phyloP scores from a whole-genome alignment of 1,140 invertebrate species.

The Protaetia brevitarsis region DNA sequence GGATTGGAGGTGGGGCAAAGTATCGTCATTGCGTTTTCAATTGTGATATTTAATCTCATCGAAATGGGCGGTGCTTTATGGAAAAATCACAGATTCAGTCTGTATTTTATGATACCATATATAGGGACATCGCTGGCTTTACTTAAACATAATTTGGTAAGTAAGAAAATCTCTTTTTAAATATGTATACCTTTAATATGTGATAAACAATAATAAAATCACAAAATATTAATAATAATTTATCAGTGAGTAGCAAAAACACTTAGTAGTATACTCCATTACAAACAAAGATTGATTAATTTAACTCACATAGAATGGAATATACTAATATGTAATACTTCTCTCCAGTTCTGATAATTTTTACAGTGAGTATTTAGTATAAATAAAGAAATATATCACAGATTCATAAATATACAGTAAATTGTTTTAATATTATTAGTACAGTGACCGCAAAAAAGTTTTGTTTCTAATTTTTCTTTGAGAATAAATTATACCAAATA shows the following conservation, averaged over 20 bases:
- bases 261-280: too few species aligned
- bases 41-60: conserved; percentile 83
- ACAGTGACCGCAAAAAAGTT: too few species aligned
- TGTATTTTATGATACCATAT: conserved; percentile 95
- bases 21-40: conserved; percentile 86
- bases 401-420: conserved; percentile 6
- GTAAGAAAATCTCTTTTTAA: conserved; percentile 43
- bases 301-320: too few species aligned
- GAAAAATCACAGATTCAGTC: conserved; percentile 82
- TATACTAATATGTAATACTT: too few species aligned
- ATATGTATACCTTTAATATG: background rate
- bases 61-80: conserved; percentile 72
- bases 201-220: conserved; percentile 14
- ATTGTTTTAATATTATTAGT: background rate
- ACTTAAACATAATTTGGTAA: conserved; percentile 90
- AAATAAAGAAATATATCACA: conserved; percentile 6
- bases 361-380: too few species aligned
- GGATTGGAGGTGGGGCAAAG: conserved; percentile 97
- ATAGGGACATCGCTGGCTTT: conserved; percentile 81
- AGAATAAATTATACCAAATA: too few species aligned
- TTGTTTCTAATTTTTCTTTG: too few species aligned
- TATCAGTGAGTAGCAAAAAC: too few species aligned
- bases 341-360: too few species aligned
- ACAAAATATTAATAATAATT: background rate
- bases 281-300: too few species aligned